Conservation (phyloP, 2,888 invertebrate species). For the Alitta virens region DNA sequence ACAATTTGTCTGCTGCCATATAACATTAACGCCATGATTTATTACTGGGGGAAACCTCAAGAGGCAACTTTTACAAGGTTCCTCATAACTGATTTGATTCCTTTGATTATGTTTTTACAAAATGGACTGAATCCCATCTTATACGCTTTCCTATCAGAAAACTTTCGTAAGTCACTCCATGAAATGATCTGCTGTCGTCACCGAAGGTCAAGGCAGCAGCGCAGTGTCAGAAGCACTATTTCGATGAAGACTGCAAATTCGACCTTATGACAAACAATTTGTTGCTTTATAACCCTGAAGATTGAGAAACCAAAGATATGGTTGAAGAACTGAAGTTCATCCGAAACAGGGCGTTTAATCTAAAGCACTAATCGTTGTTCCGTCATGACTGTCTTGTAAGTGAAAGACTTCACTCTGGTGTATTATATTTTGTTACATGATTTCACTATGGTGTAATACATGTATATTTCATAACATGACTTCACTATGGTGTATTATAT, state of each 20-base stretch:
- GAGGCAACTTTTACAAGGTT: background rate
- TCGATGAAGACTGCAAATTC: background rate
- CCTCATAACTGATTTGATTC: conserved; percentile 77
- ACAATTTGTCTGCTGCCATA: conserved; percentile 86
- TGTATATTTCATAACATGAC: too few species aligned
- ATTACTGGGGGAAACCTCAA: conserved; percentile 65
- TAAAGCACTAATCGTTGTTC: too few species aligned
- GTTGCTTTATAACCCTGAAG: too few species aligned
- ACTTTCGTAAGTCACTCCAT: conserved; percentile 71
- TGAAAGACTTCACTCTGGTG: too few species aligned
- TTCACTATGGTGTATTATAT: too few species aligned
- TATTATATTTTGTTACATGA: too few species aligned
- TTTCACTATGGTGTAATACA: too few species aligned
- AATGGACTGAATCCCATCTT: conserved; percentile 86
- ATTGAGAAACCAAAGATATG: too few species aligned
- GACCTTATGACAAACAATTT: background rate
- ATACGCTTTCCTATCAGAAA: conserved; percentile 81
- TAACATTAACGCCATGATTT: conserved; percentile 74
- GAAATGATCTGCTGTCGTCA: conserved; percentile 12
- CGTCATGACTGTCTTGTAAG: too few species aligned
- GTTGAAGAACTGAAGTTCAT: too few species aligned
- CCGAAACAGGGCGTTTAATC: too few species aligned
- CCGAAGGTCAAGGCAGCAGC: background rate
- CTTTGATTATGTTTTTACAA: conserved; percentile 83
- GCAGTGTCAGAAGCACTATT: background rate